phyloP scores from a whole-genome alignment of 2,797 vertebrate genomes.

The Neosilurus mollespiculum region DNA sequence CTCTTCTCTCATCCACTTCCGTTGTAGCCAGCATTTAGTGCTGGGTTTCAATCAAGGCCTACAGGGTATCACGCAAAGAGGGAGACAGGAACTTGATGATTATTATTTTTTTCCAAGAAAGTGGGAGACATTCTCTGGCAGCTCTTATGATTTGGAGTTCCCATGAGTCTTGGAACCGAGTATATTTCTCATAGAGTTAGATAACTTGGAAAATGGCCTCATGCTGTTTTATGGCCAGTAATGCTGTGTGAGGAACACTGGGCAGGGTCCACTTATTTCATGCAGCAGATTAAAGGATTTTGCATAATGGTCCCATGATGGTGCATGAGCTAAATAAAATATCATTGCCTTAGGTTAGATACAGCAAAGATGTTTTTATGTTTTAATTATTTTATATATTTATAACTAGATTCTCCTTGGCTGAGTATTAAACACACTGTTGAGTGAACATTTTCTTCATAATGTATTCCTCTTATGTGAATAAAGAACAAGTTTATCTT shows the following conservation, averaged over 20 bases:
- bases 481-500: not conserved
- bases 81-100: not conserved
- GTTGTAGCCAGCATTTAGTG: conserved; percentile 4
- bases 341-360: conserved; percentile 12
- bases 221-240: conserved; percentile 32
- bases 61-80: not conserved
- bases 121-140: conserved; percentile 6
- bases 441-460: not conserved
- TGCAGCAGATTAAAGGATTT: conserved; percentile 26
- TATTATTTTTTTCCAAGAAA: conserved; percentile 10
- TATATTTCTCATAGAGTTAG: conserved; percentile 15
- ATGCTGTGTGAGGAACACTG: conserved; percentile 15
- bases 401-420: not conserved
- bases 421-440: conserved; percentile 17
- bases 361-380: no score
- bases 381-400: no score
- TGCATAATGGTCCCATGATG: conserved; percentile 37
- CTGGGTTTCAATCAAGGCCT: conserved; percentile 1
- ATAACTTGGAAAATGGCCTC: conserved; percentile 19
- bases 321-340: conserved; percentile 24
- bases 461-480: not conserved
- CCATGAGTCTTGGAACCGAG: conserved; percentile 15
- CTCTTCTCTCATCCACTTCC: conserved; percentile 13
- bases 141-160: conserved; percentile 25
- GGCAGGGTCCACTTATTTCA: conserved; percentile 15